These are phyloP conservation scores for Xenotilapia leptura DNA, from an alignment of 2,113 vertebrate genomes.

Conservation along the genomic window DNA sequence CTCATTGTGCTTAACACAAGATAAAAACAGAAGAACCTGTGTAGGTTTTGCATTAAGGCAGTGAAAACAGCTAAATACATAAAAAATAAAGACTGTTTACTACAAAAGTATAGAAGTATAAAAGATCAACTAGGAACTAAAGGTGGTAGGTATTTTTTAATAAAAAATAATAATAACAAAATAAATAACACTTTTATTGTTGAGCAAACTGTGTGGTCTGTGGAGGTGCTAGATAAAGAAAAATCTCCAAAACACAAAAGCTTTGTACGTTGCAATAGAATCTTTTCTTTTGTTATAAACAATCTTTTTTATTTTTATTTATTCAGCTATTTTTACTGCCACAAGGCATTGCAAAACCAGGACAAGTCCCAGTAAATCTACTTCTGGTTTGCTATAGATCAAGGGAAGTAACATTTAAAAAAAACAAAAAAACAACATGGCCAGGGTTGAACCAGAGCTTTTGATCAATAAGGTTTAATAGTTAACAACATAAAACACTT, in stretches of 20 bases:
- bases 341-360: not conserved
- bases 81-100: not conserved
- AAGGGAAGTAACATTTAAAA: not conserved
- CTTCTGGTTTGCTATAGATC: not conserved
- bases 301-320: not conserved
- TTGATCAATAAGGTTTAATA: not conserved
- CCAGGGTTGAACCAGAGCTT: not conserved
- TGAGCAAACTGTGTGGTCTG: not conserved
- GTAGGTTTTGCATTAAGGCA: not conserved
- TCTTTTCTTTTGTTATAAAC: not conserved
- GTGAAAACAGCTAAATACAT: not conserved
- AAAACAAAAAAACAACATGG: not conserved
- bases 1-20: not conserved
- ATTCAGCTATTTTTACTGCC: not conserved
- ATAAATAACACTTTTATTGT: not conserved
- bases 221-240: not conserved
- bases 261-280: rapidly evolving
- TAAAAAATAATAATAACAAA: rapidly evolving
- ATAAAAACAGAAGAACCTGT: not conserved
- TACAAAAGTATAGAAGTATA: not conserved
- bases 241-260: not conserved
- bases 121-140: not conserved
- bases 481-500: not conserved
- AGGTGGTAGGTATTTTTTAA: not conserved
- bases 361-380: not conserved